Conservation (phyloP, 2,888 invertebrate genomes). For the Drosophila macrospina region DNA sequence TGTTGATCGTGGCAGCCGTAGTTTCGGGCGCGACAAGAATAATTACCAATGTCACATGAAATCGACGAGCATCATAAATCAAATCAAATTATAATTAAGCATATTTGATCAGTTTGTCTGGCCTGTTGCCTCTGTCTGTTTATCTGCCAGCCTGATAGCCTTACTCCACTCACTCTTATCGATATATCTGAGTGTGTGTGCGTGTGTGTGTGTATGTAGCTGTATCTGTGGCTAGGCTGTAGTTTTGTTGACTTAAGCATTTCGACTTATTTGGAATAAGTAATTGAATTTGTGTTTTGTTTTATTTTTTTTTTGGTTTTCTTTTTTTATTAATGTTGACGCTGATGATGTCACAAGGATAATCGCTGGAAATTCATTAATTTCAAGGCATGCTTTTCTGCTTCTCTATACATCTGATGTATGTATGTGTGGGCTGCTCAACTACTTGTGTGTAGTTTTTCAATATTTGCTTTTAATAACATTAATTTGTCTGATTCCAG, state of each 20-base stretch:
- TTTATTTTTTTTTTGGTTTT: too few species aligned
- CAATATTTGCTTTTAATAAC: constrained; percentile 78
- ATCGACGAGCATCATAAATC: constrained; percentile 84
- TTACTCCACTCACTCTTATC: constrained; percentile 56
- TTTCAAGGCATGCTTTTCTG: constrained; percentile 54
- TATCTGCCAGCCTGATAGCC: constrained; percentile 59
- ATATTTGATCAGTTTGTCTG: constrained; percentile 76
- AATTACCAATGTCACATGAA: constrained; percentile 84
- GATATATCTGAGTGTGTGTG: constrained; percentile 17
- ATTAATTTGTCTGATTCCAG: constrained; percentile 71
- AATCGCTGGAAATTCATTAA: constrained; percentile 76
- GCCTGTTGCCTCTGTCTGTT: constrained; percentile 38
- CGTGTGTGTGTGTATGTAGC: constrained; percentile 19
- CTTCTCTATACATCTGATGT: constrained; percentile 4
- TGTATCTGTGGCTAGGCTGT: constrained; percentile 51
- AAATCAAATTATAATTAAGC: constrained; percentile 83
- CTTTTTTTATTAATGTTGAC: constrained; percentile 55
- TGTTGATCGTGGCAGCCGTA: constrained; percentile 64
- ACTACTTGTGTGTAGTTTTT: constrained; percentile 31
- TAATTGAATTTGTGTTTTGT: constrained; percentile 78
- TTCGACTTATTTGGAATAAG: constrained; percentile 82
- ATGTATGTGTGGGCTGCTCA: constrained; percentile 31
- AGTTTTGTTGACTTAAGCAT: constrained; percentile 71
- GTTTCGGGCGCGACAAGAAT: constrained; percentile 83
- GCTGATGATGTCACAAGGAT: constrained; percentile 70